phyloP scores from a whole-genome alignment of 2,888 invertebrate species.

The Acholoe squamosa region DNA sequence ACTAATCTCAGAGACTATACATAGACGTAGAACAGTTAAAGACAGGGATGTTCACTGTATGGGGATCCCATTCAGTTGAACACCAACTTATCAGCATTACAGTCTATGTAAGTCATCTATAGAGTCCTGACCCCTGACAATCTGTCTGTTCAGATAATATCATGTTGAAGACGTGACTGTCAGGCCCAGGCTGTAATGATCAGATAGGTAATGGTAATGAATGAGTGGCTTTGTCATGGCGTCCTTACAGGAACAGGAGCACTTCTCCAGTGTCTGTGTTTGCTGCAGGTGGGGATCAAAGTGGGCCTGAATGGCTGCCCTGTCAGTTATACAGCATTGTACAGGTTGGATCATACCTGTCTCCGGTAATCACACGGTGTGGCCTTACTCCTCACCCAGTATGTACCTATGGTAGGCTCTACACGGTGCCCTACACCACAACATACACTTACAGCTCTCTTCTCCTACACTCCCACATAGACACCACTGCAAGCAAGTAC shows the following conservation, averaged over 20 bases:
- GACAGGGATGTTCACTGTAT: no score
- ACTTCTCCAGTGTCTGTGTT: background rate
- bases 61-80: no score
- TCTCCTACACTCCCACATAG: background rate
- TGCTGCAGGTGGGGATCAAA: background rate
- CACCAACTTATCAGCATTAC: no score
- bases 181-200: background rate
- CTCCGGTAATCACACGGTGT: background rate
- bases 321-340: constrained; percentile 9
- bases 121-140: no score
- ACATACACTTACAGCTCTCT: background rate
- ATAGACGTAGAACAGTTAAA: no score
- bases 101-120: no score
- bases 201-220: background rate
- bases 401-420: background rate
- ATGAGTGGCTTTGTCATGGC: background rate
- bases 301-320: background rate
- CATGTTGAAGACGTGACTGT: background rate
- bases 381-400: background rate
- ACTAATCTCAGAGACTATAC: no score
- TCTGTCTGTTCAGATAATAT: no score
- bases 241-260: background rate
- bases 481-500: background rate
- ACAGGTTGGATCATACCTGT: background rate
- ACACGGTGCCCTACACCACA: background rate